Conservation (phyloP, 2,888 invertebrate genomes). For the Blastobasis adustella region DNA sequence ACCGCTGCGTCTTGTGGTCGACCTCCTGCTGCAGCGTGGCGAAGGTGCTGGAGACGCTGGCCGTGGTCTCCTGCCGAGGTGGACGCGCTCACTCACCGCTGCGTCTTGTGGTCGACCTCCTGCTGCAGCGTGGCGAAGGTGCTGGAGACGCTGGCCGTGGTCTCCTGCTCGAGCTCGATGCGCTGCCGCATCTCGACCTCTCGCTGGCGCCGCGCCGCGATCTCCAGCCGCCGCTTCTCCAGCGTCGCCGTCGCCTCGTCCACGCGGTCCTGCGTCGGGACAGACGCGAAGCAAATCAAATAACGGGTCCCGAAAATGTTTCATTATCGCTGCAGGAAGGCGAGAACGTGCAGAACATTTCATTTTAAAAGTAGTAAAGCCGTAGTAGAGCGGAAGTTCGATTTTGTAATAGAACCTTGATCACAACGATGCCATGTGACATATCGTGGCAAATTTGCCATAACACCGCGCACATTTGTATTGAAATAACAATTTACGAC, state of each 20-base stretch:
- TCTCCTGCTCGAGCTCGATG: slow-evolving; percentile 95
- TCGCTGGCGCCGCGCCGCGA: slow-evolving; percentile 92
- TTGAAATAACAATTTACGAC: too few relatives aligned
- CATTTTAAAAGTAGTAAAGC: too few relatives aligned
- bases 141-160: slow-evolving; percentile 90
- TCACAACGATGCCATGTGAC: too few relatives aligned
- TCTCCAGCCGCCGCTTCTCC: slow-evolving; percentile 86
- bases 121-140: slow-evolving; percentile 95
- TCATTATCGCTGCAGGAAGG: too few relatives aligned
- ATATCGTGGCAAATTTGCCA: too few relatives aligned
- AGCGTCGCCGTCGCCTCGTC: slow-evolving; percentile 78
- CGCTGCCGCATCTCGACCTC: slow-evolving; percentile 95
- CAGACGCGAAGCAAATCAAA: too few relatives aligned
- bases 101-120: slow-evolving; percentile 97
- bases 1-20: slow-evolving; percentile 90
- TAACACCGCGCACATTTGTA: too few relatives aligned
- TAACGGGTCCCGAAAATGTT: too few relatives aligned
- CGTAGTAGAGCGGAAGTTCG: too few relatives aligned
- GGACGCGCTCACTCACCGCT: slow-evolving; percentile 82
- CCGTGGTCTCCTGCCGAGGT: slow-evolving; percentile 93
- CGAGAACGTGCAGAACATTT: too few relatives aligned
- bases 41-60: slow-evolving; percentile 93
- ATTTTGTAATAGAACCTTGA: too few relatives aligned
- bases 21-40: slow-evolving; percentile 96
- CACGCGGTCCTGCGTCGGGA: too few relatives aligned